These are phyloP conservation scores for Falco berigora DNA, from an alignment of 2,797 vertebrate genomes.

Conservation along the genomic window DNA sequence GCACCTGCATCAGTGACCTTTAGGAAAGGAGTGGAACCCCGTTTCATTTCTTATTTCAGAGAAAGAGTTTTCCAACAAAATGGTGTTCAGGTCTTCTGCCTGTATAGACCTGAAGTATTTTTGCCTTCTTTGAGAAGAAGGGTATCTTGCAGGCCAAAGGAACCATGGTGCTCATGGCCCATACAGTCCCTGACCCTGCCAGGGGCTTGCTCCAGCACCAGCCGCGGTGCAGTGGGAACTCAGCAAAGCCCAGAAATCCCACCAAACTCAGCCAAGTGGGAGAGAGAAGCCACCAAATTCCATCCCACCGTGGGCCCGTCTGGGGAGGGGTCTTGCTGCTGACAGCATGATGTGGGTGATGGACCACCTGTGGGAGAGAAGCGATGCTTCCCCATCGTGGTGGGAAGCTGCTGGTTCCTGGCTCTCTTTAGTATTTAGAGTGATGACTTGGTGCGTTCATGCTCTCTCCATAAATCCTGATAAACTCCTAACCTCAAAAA, in stretches of 20 bases:
- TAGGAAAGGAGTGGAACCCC: background rate
- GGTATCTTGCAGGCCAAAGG: background rate
- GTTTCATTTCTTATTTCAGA: background rate
- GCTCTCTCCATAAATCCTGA: conserved; percentile 20
- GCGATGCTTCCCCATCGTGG: background rate
- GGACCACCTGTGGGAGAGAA: background rate
- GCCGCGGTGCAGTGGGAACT: background rate
- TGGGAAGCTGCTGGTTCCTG: background rate
- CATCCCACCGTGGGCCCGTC: background rate
- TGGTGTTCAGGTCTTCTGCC: background rate
- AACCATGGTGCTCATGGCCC: accelerated
- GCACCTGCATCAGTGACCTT: background rate
- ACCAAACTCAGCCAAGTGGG: accelerated
- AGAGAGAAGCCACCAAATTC: background rate
- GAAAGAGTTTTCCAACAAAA: background rate
- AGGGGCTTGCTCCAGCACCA: accelerated
- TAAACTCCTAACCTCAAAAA: conserved; percentile 36
- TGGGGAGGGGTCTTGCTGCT: background rate
- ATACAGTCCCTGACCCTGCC: background rate
- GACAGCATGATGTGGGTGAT: background rate
- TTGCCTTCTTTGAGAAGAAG: background rate
- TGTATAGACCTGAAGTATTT: background rate
- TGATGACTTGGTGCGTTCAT: background rate
- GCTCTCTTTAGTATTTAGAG: background rate
- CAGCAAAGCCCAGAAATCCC: background rate